Conservation (phyloP, 2,113 vertebrate species). For the Cepphus grylle region DNA sequence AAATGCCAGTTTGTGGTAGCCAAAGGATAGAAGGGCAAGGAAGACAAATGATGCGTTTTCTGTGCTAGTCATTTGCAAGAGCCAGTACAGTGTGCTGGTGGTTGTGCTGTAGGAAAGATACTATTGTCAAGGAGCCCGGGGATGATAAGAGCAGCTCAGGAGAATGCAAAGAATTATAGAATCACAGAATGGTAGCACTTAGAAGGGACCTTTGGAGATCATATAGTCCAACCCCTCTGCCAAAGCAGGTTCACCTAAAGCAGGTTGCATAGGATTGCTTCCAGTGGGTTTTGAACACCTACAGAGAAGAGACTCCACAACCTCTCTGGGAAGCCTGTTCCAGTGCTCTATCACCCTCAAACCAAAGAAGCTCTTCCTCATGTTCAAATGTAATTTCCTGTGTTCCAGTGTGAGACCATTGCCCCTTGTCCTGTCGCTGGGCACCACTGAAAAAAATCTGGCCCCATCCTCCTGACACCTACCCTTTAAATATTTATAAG, state of each 20-base stretch:
- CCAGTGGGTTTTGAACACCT: neutral
- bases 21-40: slow-evolving; percentile 9
- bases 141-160: neutral
- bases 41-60: neutral
- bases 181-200: neutral
- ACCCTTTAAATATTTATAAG: neutral
- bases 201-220: neutral
- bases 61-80: neutral
- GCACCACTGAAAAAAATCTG: neutral
- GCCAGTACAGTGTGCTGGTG: neutral
- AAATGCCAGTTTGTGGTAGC: neutral
- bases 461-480: neutral
- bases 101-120: neutral
- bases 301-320: neutral
- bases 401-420: neutral
- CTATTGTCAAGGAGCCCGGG: neutral
- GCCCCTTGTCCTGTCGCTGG: neutral
- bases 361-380: neutral
- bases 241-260: neutral
- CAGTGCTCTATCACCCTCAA: neutral
- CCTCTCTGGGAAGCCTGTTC: neutral
- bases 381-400: neutral
- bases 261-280: neutral
- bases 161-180: neutral
- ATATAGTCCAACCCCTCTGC: neutral